Evolutionary conservation across 2,888 invertebrate species (phyloP).

Genomic region (Caenorhabditis sulstoni): DNA sequence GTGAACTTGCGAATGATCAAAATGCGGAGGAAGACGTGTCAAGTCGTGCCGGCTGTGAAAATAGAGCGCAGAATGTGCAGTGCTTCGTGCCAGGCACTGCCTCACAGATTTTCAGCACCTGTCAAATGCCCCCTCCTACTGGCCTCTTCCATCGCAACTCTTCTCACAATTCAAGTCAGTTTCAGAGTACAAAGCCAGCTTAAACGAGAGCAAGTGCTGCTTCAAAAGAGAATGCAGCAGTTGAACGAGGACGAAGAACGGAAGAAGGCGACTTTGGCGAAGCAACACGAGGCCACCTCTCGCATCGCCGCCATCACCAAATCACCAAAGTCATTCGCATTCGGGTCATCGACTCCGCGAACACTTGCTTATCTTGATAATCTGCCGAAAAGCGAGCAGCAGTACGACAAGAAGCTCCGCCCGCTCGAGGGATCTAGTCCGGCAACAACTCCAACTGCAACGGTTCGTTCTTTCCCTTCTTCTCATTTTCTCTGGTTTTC

Average conservation of each 20-base stretch:
- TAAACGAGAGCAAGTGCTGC: constrained; percentile 68
- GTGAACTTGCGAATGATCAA: too few species aligned
- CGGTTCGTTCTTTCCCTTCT: constrained; percentile 33
- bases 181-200: constrained; percentile 59
- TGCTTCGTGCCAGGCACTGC: not conserved
- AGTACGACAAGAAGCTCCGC: constrained; percentile 63
- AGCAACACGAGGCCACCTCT: constrained; percentile 75
- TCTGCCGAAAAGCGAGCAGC: constrained; percentile 62
- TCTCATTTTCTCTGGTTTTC: too few species aligned
- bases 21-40: too few species aligned
- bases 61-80: not conserved
- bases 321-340: constrained; percentile 73
- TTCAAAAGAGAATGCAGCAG: constrained; percentile 63
- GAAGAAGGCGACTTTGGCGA: constrained; percentile 60
- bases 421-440: constrained; percentile 33
- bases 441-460: constrained; percentile 7
- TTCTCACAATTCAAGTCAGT: constrained; percentile 12
- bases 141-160: not conserved
- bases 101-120: not conserved
- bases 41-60: too few species aligned
- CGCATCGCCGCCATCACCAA: constrained; percentile 67
- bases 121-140: not conserved
- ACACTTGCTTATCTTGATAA: constrained; percentile 74
- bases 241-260: constrained; percentile 63
- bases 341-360: constrained; percentile 79